Percentiles rank a stretch among this genome's conserved stretches.
phyloP scores from a whole-genome alignment of 2,113 vertebrate species.

The Calyptommatus sinebrachiatus region DNA sequence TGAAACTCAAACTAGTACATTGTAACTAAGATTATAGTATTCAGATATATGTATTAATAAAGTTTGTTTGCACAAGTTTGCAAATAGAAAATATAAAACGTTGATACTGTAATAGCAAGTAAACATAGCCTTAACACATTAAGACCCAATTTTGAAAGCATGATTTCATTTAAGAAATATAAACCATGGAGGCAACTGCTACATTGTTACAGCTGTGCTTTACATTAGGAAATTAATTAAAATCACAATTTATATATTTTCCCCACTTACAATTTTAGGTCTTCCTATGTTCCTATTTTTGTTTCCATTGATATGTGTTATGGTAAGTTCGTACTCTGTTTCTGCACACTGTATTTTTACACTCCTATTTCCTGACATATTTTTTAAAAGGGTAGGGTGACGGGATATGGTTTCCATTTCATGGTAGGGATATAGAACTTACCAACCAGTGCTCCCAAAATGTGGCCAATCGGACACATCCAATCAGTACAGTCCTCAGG shows the following conservation, averaged over 20 bases:
- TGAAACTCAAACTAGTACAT: constrained; percentile 70
- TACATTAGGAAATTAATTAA: constrained; percentile 81
- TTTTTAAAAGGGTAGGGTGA: constrained; percentile 13
- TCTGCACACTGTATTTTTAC: constrained; percentile 36
- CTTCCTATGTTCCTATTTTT: constrained; percentile 68
- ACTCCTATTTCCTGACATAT: constrained; percentile 33
- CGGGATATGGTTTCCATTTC: constrained; percentile 6
- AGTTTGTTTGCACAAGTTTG: constrained; percentile 62
- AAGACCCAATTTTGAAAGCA: constrained; percentile 73
- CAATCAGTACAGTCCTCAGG: no score
- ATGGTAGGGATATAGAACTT: constrained; percentile 28
- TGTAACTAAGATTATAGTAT: constrained; percentile 70
- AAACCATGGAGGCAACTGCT: constrained; percentile 62
- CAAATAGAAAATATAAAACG: constrained; percentile 71
- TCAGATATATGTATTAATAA: constrained; percentile 74
- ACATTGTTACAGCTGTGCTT: constrained; percentile 75
- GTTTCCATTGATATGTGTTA: constrained; percentile 53
- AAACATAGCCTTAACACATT: constrained; percentile 69
- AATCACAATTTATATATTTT: constrained; percentile 71
- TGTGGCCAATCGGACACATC: neutral
- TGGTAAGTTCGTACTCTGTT: constrained; percentile 35
- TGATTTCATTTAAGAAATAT: constrained; percentile 76
- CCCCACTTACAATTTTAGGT: constrained; percentile 65
- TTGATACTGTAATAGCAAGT: constrained; percentile 73
- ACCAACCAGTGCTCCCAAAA: constrained; percentile 51